Conservation (phyloP, 1,140 invertebrate species). For the Heterodera carotae region DNA sequence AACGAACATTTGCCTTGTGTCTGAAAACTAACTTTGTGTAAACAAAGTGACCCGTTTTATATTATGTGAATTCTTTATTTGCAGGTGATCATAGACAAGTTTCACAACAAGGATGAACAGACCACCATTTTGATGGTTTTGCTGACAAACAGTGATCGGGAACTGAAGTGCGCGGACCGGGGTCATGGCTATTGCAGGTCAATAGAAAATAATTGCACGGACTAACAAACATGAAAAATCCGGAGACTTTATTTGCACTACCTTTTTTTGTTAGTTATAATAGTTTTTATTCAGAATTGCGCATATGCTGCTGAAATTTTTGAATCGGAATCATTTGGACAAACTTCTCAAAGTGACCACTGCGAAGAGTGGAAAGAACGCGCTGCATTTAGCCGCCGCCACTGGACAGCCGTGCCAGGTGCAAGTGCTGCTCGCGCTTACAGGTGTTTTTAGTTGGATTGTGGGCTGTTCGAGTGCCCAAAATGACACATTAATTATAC, state of each 20-base stretch:
- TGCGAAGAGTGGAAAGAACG: conserved; percentile 29
- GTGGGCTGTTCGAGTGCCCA: too few relatives aligned
- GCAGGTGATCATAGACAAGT: conserved; percentile 28
- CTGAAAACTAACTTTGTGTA: too few relatives aligned
- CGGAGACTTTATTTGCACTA: too few relatives aligned
- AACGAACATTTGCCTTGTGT: too few relatives aligned
- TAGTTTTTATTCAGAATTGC: conserved; percentile 35
- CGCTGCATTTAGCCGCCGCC: conserved; percentile 32
- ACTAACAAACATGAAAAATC: neutral
- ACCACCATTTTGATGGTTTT: conserved; percentile 40
- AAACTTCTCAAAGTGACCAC: conserved; percentile 34
- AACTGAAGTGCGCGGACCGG: conserved; percentile 3
- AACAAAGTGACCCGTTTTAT: neutral
- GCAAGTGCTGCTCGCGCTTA: conserved; percentile 29
- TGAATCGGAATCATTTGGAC: neutral
- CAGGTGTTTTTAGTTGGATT: conserved; percentile 24
- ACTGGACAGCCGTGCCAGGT: conserved; percentile 35
- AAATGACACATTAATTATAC: neutral
- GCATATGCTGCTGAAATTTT: conserved; percentile 30
- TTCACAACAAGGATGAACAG: conserved; percentile 27
- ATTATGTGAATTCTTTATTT: neutral
- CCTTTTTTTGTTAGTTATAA: neutral
- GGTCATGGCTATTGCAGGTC: conserved; percentile 37
- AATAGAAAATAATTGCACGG: neutral
- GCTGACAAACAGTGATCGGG: conserved; percentile 20